These are phyloP conservation scores for Megaleporinus macrocephalus DNA, from an alignment of 2,113 vertebrate genomes.

Conservation along the genomic window DNA sequence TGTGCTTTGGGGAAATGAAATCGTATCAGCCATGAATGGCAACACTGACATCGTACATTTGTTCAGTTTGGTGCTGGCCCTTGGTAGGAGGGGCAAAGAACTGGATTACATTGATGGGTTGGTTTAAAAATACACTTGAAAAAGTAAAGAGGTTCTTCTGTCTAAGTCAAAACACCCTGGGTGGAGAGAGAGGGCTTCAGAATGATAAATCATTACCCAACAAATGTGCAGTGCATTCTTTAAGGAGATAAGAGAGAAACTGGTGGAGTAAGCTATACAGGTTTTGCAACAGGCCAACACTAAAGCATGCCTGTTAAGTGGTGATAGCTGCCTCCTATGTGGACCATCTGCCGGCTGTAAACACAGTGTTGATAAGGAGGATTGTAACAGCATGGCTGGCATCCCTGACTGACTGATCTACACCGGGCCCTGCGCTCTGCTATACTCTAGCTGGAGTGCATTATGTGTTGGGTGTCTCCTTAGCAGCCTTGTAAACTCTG, in stretches of 20 bases:
- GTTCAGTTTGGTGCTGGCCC: not conserved
- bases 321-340: not conserved
- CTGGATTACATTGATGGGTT: not conserved
- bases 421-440: not conserved
- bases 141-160: not conserved
- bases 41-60: not conserved
- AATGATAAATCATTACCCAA: not conserved
- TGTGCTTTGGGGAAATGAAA: not conserved
- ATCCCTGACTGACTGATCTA: slow-evolving; percentile 24
- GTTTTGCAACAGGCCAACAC: not conserved
- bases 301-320: slow-evolving; percentile 13
- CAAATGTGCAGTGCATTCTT: not conserved
- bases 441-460: not conserved
- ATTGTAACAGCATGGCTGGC: slow-evolving; percentile 26
- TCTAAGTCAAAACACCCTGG: not conserved
- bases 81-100: not conserved
- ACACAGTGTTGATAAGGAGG: slow-evolving; percentile 3
- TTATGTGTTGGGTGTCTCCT: not conserved
- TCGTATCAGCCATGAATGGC: not conserved
- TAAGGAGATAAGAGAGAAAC: not conserved
- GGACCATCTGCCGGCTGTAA: slow-evolving; percentile 29
- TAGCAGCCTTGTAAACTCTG: slow-evolving; percentile 33
- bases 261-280: not conserved
- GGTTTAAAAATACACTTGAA: not conserved
- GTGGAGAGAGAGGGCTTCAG: not conserved